Evolutionary conservation across 1,140 invertebrate genomes (phyloP).

Genomic region (Drosophila trapezifrons): DNA sequence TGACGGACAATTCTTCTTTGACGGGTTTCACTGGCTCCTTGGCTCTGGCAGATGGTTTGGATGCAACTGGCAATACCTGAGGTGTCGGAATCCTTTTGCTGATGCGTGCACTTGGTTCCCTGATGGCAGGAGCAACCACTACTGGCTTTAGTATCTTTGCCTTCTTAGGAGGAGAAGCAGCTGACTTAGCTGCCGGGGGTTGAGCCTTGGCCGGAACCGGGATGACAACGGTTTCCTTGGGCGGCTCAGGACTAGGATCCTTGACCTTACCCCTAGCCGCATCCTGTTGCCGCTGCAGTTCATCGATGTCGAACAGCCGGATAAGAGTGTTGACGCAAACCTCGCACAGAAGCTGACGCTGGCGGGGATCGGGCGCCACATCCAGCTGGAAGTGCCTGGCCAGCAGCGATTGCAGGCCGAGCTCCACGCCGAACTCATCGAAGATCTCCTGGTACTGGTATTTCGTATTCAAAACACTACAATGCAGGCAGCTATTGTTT

Average conservation of each 20-base stretch:
- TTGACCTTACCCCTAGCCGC: constrained; percentile 12
- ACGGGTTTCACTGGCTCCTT: background rate
- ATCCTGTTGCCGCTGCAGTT: constrained; percentile 53
- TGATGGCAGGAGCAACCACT: background rate
- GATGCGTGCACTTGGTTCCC: constrained; percentile 3
- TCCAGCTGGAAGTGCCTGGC: constrained; percentile 56
- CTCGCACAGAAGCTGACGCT: constrained; percentile 57
- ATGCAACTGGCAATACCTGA: background rate
- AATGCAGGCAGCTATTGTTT: constrained; percentile 71
- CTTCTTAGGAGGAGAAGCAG: background rate
- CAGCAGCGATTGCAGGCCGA: constrained; percentile 56
- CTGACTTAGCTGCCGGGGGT: background rate
- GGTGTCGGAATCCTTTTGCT: background rate
- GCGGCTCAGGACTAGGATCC: background rate
- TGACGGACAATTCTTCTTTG: background rate
- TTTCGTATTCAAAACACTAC: constrained; percentile 58
- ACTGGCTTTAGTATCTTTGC: background rate
- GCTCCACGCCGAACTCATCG: constrained; percentile 70
- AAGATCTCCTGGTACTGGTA: constrained; percentile 71
- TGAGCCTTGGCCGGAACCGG: background rate
- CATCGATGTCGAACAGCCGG: constrained; percentile 69
- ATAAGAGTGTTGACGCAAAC: constrained; percentile 67
- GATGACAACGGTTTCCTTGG: background rate
- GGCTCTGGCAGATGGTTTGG: background rate
- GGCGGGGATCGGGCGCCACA: constrained; percentile 30